A percentile compares a stretch with the other conserved stretches of the same genome.
phyloP scores from a whole-genome alignment of 2,797 vertebrate species.

The Hypotaenidia okinawae region DNA sequence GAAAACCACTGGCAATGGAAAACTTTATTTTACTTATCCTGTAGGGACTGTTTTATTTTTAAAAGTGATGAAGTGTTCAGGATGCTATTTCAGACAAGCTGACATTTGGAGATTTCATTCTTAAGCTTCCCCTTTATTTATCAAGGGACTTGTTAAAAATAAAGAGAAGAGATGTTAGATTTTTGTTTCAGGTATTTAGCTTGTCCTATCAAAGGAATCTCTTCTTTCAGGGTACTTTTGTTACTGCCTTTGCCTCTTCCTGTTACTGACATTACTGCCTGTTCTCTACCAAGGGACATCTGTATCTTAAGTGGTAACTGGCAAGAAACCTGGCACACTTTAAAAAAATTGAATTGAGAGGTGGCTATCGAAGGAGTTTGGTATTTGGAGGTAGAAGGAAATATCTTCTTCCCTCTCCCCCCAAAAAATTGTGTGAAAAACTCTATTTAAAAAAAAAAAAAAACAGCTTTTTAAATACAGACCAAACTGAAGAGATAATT shows the following conservation, averaged over 20 bases:
- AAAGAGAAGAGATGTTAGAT: not conserved
- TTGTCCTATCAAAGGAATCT: slow-evolving; percentile 44
- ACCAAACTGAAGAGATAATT: not conserved
- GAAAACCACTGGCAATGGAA: not conserved
- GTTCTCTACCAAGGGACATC: slow-evolving; percentile 27
- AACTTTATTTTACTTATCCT: slow-evolving; percentile 12
- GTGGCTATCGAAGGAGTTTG: slow-evolving; percentile 13
- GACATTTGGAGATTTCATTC: slow-evolving; percentile 14
- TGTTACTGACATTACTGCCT: slow-evolving; percentile 27
- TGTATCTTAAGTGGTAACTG: slow-evolving; percentile 44
- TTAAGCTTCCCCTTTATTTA: slow-evolving; percentile 26
- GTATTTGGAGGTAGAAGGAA: slow-evolving; percentile 4
- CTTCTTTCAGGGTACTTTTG: slow-evolving; percentile 30
- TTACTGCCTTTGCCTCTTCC: slow-evolving; percentile 25
- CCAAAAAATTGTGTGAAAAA: not conserved
- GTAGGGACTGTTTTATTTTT: slow-evolving; percentile 8
- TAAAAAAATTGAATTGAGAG: slow-evolving; percentile 51
- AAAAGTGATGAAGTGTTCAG: slow-evolving; percentile 23
- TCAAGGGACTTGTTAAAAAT: slow-evolving; percentile 63
- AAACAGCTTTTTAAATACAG: not conserved
- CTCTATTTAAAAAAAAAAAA: no score
- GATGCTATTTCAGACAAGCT: slow-evolving; percentile 10
- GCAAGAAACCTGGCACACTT: slow-evolving; percentile 52
- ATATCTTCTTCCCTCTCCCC: not conserved
- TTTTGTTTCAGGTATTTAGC: slow-evolving; percentile 53